These are phyloP conservation scores for Cichladusa arquata DNA, from an alignment of 2,113 vertebrate species.

Conservation along the genomic window DNA sequence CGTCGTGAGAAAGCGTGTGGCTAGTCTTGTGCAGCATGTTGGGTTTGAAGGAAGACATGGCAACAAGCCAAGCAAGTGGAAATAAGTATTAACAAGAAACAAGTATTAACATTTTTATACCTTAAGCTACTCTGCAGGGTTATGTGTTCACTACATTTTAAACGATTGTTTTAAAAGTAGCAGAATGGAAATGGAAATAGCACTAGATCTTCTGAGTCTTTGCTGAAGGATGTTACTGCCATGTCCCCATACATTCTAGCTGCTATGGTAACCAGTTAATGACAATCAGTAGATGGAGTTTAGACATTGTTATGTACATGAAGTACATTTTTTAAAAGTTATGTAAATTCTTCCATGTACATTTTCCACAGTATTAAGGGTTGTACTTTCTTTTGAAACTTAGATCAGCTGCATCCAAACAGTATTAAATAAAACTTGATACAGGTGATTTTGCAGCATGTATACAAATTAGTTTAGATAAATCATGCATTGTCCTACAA, in stretches of 20 bases:
- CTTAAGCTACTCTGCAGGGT: slow-evolving; percentile 64
- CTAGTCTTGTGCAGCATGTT: slow-evolving; percentile 20
- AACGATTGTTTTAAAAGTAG: slow-evolving; percentile 43
- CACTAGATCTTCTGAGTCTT: slow-evolving; percentile 51
- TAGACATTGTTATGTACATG: slow-evolving; percentile 73
- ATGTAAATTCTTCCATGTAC: slow-evolving; percentile 76
- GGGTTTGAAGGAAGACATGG: slow-evolving; percentile 72
- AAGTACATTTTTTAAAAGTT: slow-evolving; percentile 53
- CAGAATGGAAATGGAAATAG: slow-evolving; percentile 63
- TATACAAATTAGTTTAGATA: slow-evolving; percentile 83
- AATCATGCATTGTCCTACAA: slow-evolving; percentile 84
- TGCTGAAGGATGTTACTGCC: slow-evolving; percentile 9
- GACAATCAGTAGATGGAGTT: slow-evolving; percentile 60
- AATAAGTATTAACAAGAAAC: slow-evolving; percentile 36
- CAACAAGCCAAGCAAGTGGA: slow-evolving; percentile 67
- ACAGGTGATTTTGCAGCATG: slow-evolving; percentile 80
- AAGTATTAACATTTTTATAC: slow-evolving; percentile 29
- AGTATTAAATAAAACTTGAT: slow-evolving; percentile 70
- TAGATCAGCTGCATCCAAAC: slow-evolving; percentile 74
- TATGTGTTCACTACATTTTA: slow-evolving; percentile 50
- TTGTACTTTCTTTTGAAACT: slow-evolving; percentile 69
- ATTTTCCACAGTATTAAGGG: slow-evolving; percentile 64
- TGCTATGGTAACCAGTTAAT: slow-evolving; percentile 65
- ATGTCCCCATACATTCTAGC: slow-evolving; percentile 54
- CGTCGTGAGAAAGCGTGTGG: slow-evolving; percentile 40